phyloP scores from a whole-genome alignment of 2,797 vertebrate species.

The Phylloscopus collybita region DNA sequence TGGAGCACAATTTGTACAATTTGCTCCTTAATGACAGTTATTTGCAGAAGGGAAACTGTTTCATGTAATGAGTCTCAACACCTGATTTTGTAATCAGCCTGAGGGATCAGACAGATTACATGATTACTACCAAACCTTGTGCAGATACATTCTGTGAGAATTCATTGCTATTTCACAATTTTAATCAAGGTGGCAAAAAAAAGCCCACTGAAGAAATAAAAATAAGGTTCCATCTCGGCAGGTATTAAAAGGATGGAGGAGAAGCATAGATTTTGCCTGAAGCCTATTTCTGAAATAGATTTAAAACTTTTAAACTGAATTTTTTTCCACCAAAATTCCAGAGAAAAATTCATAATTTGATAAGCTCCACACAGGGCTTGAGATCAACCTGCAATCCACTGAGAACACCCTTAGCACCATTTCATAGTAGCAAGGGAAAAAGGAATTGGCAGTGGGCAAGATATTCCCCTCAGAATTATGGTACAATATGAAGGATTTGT shows the following conservation, averaged over 20 bases:
- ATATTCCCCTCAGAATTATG: neutral
- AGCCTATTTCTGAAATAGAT: neutral
- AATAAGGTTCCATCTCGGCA: neutral
- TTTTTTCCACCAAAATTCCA: neutral
- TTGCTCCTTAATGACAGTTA: neutral
- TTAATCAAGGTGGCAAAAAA: slow-evolving; percentile 10
- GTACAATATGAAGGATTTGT: neutral
- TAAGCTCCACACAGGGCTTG: neutral
- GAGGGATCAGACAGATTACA: slow-evolving; percentile 31
- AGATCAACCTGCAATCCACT: neutral
- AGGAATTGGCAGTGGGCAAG: neutral
- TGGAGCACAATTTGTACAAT: slow-evolving; percentile 9
- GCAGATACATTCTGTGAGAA: neutral
- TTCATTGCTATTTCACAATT: neutral
- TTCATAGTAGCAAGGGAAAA: neutral
- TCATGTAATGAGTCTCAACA: slow-evolving; percentile 19
- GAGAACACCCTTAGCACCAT: neutral
- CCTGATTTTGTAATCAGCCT: slow-evolving; percentile 48
- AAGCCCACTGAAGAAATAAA: neutral
- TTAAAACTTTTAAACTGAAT: neutral
- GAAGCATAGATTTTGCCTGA: neutral
- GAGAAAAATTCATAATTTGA: neutral
- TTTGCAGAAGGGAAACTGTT: slow-evolving; percentile 33
- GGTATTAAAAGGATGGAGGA: neutral
- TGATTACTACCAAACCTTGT: slow-evolving; percentile 30